Evolutionary conservation across 2,888 invertebrate species (phyloP), one percentile per base, ranked within the genome.

Genomic region (Rhagium mordax): DNA sequence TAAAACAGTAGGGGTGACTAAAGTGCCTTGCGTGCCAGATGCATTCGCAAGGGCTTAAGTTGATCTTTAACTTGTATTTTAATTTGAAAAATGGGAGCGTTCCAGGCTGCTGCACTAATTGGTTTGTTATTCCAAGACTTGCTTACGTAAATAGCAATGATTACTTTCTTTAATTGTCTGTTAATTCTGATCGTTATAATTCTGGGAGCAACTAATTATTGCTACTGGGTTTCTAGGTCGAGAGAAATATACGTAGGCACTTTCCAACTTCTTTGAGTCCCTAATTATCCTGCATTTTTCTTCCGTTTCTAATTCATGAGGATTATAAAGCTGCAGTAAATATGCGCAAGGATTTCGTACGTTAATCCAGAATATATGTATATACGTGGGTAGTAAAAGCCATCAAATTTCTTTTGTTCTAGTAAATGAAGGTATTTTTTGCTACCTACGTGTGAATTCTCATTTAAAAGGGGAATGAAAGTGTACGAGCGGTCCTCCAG

Each of bases 141-240:
- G 3, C 5, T 2, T 41, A 41, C 41, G n/a, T 2, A 41, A 41
- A 41, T n/a, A 10, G n/a, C n/a, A n/a, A n/a, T n/a, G n/a, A n/a
- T n/a, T n/a, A n/a, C n/a, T n/a, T n/a, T n/a, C n/a, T n/a, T 41
- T 2, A 41, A 41, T 10, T 4, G 0, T n/a, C n/a, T 15, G 41
- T 69, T 61, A 29, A 49, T 69, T 47, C 61, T 60, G 20, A 10
- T 21, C 47, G n/a, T 15, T 5, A 0, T n/a, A n/a, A n/a, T n/a
- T n/a, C 18, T 20, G 47, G 5, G 7, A 47, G 61, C 21, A n/a
- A 48, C 61, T 24, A 62, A 27, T 64, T 65, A 49, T 59, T 59
- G 24, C 13, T 29, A 65, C 57, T 20, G 20, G 55, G 48, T 71
- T 65, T 71, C n/a, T 65, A 65, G 71, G 71, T 71, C 71, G 65